A percentile compares a stretch with the other conserved stretches of the same genome.
These are phyloP conservation scores for Terrapene triunguis DNA, from an alignment of 2,113 vertebrate genomes.

Conservation along the genomic window DNA sequence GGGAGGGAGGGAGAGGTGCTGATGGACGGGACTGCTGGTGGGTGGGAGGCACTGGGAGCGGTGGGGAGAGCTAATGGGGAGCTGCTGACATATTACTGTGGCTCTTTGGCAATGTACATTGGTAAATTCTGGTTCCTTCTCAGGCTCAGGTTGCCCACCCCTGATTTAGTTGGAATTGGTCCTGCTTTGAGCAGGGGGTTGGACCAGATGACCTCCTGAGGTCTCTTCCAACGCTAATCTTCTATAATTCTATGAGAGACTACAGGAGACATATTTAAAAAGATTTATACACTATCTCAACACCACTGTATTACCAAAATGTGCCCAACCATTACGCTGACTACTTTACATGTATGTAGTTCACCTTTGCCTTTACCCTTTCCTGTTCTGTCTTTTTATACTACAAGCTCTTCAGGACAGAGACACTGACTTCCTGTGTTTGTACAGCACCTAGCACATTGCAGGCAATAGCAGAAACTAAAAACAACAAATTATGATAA, in stretches of 20 bases:
- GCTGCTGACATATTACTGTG: too few relatives aligned
- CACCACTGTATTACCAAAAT: not conserved
- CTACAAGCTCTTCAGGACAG: not conserved
- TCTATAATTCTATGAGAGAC: not conserved
- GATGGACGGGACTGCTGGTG: too few relatives aligned
- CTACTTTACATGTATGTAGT: not conserved
- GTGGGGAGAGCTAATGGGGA: too few relatives aligned
- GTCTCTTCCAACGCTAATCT: too few relatives aligned
- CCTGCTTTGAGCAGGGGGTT: too few relatives aligned
- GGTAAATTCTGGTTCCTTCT: too few relatives aligned
- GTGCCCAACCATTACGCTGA: not conserved
- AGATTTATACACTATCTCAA: not conserved
- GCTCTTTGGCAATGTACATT: too few relatives aligned
- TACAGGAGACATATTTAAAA: not conserved
- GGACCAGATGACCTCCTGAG: too few relatives aligned
- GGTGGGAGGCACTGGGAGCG: too few relatives aligned
- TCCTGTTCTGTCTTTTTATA: not conserved
- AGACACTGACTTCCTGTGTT: not conserved
- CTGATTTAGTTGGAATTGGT: too few relatives aligned
- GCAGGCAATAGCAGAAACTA: not conserved
- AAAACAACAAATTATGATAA: not conserved
- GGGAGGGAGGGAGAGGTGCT: too few relatives aligned
- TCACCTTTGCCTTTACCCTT: not conserved
- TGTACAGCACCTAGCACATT: not conserved
- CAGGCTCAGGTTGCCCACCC: too few relatives aligned